Evolutionary conservation across 2,888 invertebrate genomes (phyloP), one percentile per base, ranked within the genome.

Genomic region (Lydus trimaculatus): DNA sequence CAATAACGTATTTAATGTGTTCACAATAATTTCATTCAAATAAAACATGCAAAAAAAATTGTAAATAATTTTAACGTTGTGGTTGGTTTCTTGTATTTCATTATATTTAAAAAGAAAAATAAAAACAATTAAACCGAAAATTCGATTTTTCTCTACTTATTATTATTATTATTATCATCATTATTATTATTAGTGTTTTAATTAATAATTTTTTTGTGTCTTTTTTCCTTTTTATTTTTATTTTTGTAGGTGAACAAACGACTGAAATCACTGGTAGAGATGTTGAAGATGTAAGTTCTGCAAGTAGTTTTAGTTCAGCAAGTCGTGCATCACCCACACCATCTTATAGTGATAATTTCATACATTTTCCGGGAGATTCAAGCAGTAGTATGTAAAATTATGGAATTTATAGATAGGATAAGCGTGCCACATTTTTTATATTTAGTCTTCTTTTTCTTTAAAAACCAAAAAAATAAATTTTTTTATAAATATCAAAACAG

Each of bases 321-420:
- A 94, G 94, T 78, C 90, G 94, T 64, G 92, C 93, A 15, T 94
- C 94, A 20, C 93, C 94, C 31, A 92, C 93, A 3, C 90, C 93
- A 31, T 93, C 92, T 76, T 91, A 91, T 82, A 90, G 91, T 76
- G 92, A 93, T 81, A 91, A 91, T 82, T 87, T 91, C 79, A 88
- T 94, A 84, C 93, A 93, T 84, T 94, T 94, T 86, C 92, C 91
- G 15, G 92, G 92, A 0, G 93, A 93, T 82, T 92, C 92, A 71
- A 92, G 91, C 80, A 90, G 90, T 80, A 91, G 91, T 59, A 87
- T 90, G 72, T 90, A 85, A 59, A 48, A 39, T 39, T 39, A 39
- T 39, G 43, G 20, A 20, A 20, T 5, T 0, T 20, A 11, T 11
- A 20, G 17, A 48, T 5, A 8, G 48, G 11, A 56, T 25, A 28